Conservation (phyloP, 2,797 vertebrate species). For the Takifugu rubripes region DNA sequence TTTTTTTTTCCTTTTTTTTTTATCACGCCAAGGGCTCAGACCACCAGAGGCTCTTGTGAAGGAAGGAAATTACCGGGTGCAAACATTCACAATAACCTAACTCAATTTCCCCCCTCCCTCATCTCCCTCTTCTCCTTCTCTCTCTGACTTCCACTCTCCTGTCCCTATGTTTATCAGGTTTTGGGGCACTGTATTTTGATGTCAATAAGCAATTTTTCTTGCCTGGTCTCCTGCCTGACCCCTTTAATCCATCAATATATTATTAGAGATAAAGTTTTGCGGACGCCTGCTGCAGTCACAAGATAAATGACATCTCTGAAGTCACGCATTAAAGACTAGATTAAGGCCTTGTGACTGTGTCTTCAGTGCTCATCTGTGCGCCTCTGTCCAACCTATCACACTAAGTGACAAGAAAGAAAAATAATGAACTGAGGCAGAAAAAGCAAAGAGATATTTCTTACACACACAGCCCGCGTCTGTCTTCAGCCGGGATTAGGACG, state of each 20-base stretch:
- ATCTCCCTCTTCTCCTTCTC: slow-evolving; percentile 64
- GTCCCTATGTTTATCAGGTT: slow-evolving; percentile 99
- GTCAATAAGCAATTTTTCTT: slow-evolving; percentile 99
- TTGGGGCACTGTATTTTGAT: slow-evolving; percentile 99
- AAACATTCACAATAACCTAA: slow-evolving; percentile 79
- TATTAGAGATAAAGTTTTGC: slow-evolving; percentile 99
- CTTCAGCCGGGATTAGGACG: slow-evolving; percentile 97
- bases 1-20: slow-evolving; percentile 40
- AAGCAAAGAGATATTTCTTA: slow-evolving; percentile 93
- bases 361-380: slow-evolving; percentile 99
- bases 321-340: slow-evolving; percentile 99
- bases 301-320: slow-evolving; percentile 99
- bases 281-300: slow-evolving; percentile 99
- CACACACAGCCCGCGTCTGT: slow-evolving; percentile 91
- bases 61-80: slow-evolving; percentile 80
- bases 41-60: slow-evolving; percentile 82
- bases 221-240: slow-evolving; percentile 99
- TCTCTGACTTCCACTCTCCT: slow-evolving; percentile 78
- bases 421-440: slow-evolving; percentile 99
- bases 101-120: slow-evolving; percentile 47
- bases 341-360: slow-evolving; percentile 99
- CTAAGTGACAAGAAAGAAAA: slow-evolving; percentile 99
- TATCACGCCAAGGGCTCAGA: slow-evolving; percentile 79
- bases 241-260: slow-evolving; percentile 99
- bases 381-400: slow-evolving; percentile 99